Conservation (phyloP, 2,113 vertebrate genomes). For the Salvelinus sp. region DNA sequence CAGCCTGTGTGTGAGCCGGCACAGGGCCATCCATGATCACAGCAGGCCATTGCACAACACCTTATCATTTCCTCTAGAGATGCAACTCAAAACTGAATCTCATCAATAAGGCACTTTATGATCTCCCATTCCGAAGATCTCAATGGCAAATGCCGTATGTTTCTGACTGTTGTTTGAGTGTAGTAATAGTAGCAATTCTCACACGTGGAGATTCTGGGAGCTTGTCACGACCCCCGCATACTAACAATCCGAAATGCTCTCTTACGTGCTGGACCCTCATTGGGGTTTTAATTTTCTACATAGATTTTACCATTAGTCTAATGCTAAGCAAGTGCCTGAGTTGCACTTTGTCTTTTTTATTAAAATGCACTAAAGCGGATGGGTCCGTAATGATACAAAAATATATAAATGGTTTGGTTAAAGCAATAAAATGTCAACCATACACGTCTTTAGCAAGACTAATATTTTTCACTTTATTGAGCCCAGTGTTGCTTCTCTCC, state of each 20-base stretch:
- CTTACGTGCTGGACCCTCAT: neutral
- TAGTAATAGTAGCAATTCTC: neutral
- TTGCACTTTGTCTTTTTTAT: slow-evolving; percentile 68
- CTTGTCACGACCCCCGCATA: slow-evolving; percentile 24
- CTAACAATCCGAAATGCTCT: slow-evolving; percentile 42
- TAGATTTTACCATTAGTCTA: slow-evolving; percentile 54
- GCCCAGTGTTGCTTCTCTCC: slow-evolving; percentile 70
- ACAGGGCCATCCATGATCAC: slow-evolving; percentile 66
- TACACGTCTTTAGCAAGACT: slow-evolving; percentile 61
- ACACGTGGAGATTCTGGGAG: slow-evolving; percentile 37
- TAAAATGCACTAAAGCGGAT: slow-evolving; percentile 69
- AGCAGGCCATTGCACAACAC: slow-evolving; percentile 71
- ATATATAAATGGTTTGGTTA: slow-evolving; percentile 30
- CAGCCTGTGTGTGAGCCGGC: slow-evolving; percentile 59
- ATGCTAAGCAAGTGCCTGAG: slow-evolving; percentile 43
- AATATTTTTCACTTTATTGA: slow-evolving; percentile 74
- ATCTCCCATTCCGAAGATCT: slow-evolving; percentile 68
- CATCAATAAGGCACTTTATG: slow-evolving; percentile 73
- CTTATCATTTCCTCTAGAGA: slow-evolving; percentile 75
- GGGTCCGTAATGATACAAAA: slow-evolving; percentile 68
- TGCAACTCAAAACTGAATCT: slow-evolving; percentile 71
- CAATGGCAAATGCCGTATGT: slow-evolving; percentile 53
- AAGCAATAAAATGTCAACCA: slow-evolving; percentile 59
- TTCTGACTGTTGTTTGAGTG: slow-evolving; percentile 36
- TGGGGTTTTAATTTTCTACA: slow-evolving; percentile 64